Percentiles rank a stretch among this genome's conserved stretches.
phyloP scores from a whole-genome alignment of 2,888 invertebrate genomes.

The Idaea aversata region DNA sequence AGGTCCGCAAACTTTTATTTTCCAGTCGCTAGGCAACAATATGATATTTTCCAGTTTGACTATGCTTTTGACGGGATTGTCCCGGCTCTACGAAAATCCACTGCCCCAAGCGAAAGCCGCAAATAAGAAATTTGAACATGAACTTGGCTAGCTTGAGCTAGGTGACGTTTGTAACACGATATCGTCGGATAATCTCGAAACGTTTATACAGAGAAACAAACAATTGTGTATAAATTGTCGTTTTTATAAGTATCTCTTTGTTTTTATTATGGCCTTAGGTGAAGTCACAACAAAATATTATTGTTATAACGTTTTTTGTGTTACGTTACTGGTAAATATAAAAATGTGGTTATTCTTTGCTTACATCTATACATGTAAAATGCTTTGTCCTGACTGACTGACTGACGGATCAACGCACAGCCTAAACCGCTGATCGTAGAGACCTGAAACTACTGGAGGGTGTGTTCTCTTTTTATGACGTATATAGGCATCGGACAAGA shows the following conservation, averaged over 20 bases:
- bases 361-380: neutral
- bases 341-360: neutral
- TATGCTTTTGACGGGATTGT: constrained; percentile 21
- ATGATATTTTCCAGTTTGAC: neutral
- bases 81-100: constrained; percentile 24
- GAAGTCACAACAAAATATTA: neutral
- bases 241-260: neutral
- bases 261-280: neutral
- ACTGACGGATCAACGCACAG: no score
- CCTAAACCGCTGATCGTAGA: no score
- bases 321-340: neutral
- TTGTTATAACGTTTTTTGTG: neutral
- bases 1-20: neutral
- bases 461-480: no score
- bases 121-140: constrained; percentile 21
- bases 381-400: no score
- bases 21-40: neutral
- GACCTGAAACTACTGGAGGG: no score
- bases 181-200: constrained; percentile 14
- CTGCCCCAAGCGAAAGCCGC: constrained; percentile 18
- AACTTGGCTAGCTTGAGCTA: constrained; percentile 10
- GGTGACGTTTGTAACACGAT: constrained; percentile 17
- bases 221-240: neutral
- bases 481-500: no score
- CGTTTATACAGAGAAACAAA: neutral